Conservation (phyloP, 1,140 invertebrate genomes). For the Drosophila punjabiensis region DNA sequence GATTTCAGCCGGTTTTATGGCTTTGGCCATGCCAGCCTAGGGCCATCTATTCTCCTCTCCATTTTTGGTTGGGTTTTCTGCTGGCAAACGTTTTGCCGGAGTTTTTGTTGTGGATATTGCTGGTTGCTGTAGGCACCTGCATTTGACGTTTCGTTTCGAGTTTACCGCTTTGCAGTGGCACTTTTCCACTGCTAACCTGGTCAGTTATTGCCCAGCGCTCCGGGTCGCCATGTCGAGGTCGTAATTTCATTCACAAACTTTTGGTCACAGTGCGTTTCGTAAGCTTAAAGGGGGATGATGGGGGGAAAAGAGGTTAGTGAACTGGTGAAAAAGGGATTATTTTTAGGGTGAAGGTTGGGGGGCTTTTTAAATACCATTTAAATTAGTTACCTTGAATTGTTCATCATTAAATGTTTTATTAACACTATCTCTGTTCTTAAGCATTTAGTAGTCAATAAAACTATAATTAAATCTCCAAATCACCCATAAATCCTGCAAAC, state of each 20-base stretch:
- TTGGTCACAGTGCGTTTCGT: slow-evolving; percentile 26
- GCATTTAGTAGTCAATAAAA: neutral
- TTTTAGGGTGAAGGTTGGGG: neutral
- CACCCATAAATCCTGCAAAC: neutral
- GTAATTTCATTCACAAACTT: slow-evolving; percentile 65
- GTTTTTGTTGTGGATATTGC: slow-evolving; percentile 42
- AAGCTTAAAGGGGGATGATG: slow-evolving; percentile 23
- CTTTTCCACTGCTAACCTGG: slow-evolving; percentile 44
- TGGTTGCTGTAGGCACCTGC: slow-evolving; percentile 65
- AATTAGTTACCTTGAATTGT: neutral
- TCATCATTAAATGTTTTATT: neutral
- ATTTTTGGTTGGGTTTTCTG: slow-evolving; percentile 29
- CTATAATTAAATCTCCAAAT: neutral
- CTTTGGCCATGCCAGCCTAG: slow-evolving; percentile 63
- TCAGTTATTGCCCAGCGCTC: slow-evolving; percentile 54
- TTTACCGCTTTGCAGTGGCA: slow-evolving; percentile 63
- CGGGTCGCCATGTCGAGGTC: slow-evolving; percentile 8
- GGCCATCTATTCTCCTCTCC: slow-evolving; percentile 54
- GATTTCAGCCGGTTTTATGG: slow-evolving; percentile 70
- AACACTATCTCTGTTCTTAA: neutral
- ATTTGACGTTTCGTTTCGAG: slow-evolving; percentile 64
- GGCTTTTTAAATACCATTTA: neutral
- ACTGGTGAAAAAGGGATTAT: neutral
- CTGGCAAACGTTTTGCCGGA: slow-evolving; percentile 56
- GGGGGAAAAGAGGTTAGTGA: neutral